Conservation (phyloP, 2,797 vertebrate species). For the Chelon auratus region DNA sequence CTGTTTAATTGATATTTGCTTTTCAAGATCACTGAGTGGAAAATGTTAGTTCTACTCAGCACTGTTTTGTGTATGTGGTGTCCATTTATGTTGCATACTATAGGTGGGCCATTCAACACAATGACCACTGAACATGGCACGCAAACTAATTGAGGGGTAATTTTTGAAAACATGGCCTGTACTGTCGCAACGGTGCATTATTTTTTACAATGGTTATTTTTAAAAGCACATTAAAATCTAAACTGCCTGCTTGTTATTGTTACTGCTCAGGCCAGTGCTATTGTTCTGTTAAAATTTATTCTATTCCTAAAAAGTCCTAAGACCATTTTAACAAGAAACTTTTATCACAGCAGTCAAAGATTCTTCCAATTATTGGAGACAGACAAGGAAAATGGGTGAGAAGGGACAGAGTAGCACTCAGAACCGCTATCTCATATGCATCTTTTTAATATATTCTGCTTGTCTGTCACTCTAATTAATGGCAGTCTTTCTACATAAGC, state of each 20-base stretch:
- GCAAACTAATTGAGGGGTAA: background rate
- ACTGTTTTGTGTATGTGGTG: background rate
- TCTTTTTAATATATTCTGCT: conserved; percentile 61
- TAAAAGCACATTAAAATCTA: background rate
- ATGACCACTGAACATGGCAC: too few species aligned
- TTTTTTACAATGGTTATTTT: background rate
- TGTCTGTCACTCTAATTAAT: conserved; percentile 76
- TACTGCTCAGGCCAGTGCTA: background rate
- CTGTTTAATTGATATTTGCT: background rate
- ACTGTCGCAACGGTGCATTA: background rate
- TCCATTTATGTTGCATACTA: background rate
- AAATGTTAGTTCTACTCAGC: background rate
- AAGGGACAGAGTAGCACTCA: conserved; percentile 13
- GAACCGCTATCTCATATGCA: conserved; percentile 52
- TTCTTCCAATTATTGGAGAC: conserved; percentile 47
- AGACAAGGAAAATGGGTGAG: conserved; percentile 39
- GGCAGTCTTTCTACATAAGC: conserved; percentile 53
- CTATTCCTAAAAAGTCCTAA: background rate
- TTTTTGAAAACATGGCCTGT: background rate
- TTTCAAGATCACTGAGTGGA: background rate
- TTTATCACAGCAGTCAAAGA: conserved; percentile 19
- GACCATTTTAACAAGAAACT: conserved; percentile 24
- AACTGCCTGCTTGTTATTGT: background rate
- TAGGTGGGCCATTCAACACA: background rate
- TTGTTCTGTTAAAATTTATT: background rate